phyloP scores from a whole-genome alignment of 2,888 invertebrate species.

The Hesperia comma region DNA sequence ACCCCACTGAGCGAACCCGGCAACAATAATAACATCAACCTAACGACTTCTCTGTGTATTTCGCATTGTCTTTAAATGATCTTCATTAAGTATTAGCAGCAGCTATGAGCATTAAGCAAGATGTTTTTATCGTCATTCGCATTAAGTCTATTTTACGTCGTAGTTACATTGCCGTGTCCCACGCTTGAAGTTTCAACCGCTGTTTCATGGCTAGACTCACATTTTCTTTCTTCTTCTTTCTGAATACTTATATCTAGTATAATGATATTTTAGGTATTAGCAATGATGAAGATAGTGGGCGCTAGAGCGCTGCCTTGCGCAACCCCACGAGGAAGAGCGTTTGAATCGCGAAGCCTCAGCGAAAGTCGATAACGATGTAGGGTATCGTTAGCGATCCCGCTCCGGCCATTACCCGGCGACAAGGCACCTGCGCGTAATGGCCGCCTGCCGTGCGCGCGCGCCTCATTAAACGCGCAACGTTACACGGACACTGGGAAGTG shows the following conservation, averaged over 20 bases:
- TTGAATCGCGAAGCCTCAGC: constrained; percentile 23
- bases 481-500: constrained; percentile 30
- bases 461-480: constrained; percentile 56
- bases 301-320: constrained; percentile 4
- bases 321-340: constrained; percentile 19
- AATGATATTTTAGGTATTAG: not conserved
- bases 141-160: constrained; percentile 6
- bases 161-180: not conserved
- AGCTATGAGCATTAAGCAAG: constrained; percentile 27
- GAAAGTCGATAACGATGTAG: constrained; percentile 35
- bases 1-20: constrained; percentile 18
- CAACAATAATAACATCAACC: constrained; percentile 30
- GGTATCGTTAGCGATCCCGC: constrained; percentile 38
- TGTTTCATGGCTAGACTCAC: not conserved
- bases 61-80: constrained; percentile 34
- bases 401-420: constrained; percentile 37
- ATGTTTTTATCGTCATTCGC: constrained; percentile 13
- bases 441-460: constrained; percentile 65
- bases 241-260: not conserved
- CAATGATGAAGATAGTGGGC: not conserved
- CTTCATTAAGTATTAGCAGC: constrained; percentile 33
- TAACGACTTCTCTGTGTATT: constrained; percentile 29
- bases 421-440: constrained; percentile 55
- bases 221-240: not conserved
- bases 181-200: not conserved